Conservation (phyloP, 1,140 invertebrate genomes). For the Rhagoletis zephyria region DNA sequence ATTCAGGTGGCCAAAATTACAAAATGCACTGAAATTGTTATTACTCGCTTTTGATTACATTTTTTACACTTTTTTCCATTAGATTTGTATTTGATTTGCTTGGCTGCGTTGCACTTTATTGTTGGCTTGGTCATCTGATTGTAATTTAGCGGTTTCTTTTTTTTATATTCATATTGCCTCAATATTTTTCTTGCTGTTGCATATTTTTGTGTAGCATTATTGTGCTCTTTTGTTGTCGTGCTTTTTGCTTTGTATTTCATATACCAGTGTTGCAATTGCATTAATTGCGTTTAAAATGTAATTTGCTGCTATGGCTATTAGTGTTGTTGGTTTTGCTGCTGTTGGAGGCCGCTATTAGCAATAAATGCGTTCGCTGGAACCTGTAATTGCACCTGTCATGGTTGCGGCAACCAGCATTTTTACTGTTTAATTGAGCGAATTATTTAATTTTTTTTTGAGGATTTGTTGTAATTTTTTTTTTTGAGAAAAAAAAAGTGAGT, state of each 20-base stretch:
- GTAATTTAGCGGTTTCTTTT: background rate
- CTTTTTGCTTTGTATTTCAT: background rate
- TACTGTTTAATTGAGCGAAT: conserved; percentile 36
- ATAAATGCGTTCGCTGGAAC: background rate
- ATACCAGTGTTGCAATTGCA: conserved; percentile 27
- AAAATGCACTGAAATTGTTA: conserved; percentile 18
- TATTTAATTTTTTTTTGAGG: no score
- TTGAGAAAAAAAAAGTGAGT: no score
- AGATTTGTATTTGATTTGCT: background rate
- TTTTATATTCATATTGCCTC: background rate
- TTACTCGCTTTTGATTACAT: background rate
- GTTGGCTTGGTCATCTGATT: background rate
- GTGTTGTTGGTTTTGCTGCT: background rate
- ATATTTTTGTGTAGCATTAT: background rate
- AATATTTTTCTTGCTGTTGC: background rate
- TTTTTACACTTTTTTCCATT: background rate
- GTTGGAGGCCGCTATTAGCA: background rate
- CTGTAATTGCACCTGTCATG: background rate
- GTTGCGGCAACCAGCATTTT: background rate
- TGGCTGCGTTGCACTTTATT: background rate
- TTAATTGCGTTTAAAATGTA: conserved; percentile 48
- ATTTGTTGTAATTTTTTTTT: no score
- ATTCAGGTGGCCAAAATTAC: background rate
- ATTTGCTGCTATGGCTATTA: background rate
- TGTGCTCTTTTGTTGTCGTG: background rate